A percentile compares a stretch with the other conserved stretches of the same genome.
Evolutionary conservation across 2,888 invertebrate genomes (phyloP).

Genomic region (Eretmocerus hayati): DNA sequence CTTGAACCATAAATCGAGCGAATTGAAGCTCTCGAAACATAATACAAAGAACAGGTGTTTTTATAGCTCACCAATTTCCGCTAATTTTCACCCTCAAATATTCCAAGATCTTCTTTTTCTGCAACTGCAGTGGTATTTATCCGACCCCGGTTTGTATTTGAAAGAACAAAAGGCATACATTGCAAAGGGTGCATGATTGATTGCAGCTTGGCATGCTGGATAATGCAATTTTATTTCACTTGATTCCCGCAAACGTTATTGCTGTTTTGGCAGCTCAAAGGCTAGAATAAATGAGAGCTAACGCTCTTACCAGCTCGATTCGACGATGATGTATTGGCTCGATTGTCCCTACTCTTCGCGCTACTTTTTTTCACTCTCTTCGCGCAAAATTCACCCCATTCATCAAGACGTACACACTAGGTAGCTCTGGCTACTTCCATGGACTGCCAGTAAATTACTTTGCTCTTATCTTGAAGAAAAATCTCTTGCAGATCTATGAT

Average conservation of each 20-base stretch:
- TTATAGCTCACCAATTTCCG: constrained; percentile 11
- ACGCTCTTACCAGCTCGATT: background rate
- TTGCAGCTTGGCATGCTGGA: constrained; percentile 44
- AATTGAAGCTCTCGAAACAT: too few relatives aligned
- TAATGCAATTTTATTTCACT: constrained; percentile 48
- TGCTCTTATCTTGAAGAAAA: too few relatives aligned
- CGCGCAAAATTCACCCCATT: too few relatives aligned
- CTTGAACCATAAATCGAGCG: too few relatives aligned
- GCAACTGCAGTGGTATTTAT: too few relatives aligned
- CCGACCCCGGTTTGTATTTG: too few relatives aligned
- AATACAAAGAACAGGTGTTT: background rate
- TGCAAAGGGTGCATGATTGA: constrained; percentile 44
- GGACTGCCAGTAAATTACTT: too few relatives aligned
- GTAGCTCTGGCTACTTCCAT: too few relatives aligned
- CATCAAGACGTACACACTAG: too few relatives aligned
- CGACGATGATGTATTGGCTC: constrained; percentile 43
- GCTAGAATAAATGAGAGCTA: background rate
- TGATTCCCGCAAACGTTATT: constrained; percentile 45
- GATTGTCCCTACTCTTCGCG: constrained; percentile 25
- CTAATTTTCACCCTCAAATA: background rate
- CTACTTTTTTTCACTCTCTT: constrained; percentile 14
- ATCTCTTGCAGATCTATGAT: too few relatives aligned
- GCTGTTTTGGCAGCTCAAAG: constrained; percentile 41
- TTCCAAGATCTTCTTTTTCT: too few relatives aligned
- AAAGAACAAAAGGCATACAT: too few relatives aligned